Percentiles rank a stretch among this genome's conserved stretches.
These are phyloP conservation scores for Nasonia vitripennis DNA, from an alignment of 1,140 invertebrate genomes.

Conservation along the genomic window DNA sequence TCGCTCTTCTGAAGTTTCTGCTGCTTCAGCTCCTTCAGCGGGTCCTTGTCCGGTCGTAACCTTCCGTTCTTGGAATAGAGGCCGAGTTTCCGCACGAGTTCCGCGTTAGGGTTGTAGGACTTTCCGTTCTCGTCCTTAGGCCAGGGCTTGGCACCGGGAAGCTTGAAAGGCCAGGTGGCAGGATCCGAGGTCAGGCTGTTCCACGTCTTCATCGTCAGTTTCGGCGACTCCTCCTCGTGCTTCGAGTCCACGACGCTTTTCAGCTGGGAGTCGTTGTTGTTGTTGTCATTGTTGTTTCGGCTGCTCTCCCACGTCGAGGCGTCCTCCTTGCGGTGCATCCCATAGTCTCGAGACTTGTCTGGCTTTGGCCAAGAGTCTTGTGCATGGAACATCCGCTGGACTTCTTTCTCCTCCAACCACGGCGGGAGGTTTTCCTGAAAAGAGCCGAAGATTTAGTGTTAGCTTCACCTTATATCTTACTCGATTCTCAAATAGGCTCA, in stretches of 20 bases:
- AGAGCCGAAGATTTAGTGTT: not conserved
- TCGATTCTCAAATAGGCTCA: no score
- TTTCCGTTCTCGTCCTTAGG: constrained; percentile 69
- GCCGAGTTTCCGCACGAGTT: constrained; percentile 66
- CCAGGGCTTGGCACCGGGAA: constrained; percentile 67
- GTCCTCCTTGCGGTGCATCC: not conserved
- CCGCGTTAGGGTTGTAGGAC: constrained; percentile 69
- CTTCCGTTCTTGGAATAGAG: constrained; percentile 61
- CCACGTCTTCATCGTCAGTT: constrained; percentile 70
- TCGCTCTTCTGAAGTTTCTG: constrained; percentile 40
- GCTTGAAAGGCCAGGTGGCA: constrained; percentile 69
- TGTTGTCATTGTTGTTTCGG: constrained; percentile 48
- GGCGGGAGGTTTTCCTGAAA: not conserved
- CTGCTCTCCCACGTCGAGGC: not conserved
- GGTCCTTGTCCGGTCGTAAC: constrained; percentile 43
- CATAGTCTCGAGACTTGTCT: not conserved
- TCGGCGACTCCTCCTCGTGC: constrained; percentile 56
- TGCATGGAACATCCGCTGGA: not conserved
- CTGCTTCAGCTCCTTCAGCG: constrained; percentile 38
- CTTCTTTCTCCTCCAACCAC: constrained; percentile 46
- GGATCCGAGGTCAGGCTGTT: constrained; percentile 69
- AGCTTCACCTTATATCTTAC: not conserved
- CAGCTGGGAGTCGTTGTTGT: constrained; percentile 55
- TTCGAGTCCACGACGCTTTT: constrained; percentile 16
- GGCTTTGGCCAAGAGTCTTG: constrained; percentile 9